Base-by-base conservation (phyloP, 2,888 invertebrate genomes). In the Pollenia angustigena region DNA sequence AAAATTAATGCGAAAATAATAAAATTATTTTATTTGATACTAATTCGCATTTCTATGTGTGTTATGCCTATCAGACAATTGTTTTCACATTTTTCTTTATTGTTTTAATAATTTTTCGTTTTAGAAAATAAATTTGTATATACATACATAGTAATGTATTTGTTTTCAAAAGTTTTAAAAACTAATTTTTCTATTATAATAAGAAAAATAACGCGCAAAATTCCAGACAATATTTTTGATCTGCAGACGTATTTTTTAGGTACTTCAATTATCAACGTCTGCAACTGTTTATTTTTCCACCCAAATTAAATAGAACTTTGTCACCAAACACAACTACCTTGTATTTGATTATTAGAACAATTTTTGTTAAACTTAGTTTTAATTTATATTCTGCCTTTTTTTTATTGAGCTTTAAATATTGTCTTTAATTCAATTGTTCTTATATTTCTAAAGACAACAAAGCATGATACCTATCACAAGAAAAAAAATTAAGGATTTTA, bases 1-100 rank as follows among this genome's bases (percentile, higher is more conserved):
- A 10, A 46, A 64, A 32, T 46, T 56, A 66, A 32, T 46, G 16
- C 16, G 16, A 14, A 42, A 40, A 14, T 56, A 46, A 56, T 23
- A 40, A 18, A 78, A 48, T 46, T 60, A 18, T 48, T 74, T 58
- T 52, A 48, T 44, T 23, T 52, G 1, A 52, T 6, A n/a, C 32
- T 56, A 18, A 16, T 50, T 50, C 11, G 40, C 4, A 40, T 58
- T 56, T 58, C 48, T 40, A 48, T 78, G 32, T 68, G 58, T 78
- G 58, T 68, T 68, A 48, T 58, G 78, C 18, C 62, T 54, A 66
- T 64, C 66, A 54, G 64, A n/a, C 16, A 18, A 16, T 60, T 16
- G 50, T 50, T 60, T 16, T 50, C 60, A 50, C 6, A 54, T 69
- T 69, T 42, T 46, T 0, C 23, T 46, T 23, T 12, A 2, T 44